Evolutionary conservation across 92 coral and sea anemone genomes (phyloP).

Genomic region (Siderastrea siderea): DNA sequence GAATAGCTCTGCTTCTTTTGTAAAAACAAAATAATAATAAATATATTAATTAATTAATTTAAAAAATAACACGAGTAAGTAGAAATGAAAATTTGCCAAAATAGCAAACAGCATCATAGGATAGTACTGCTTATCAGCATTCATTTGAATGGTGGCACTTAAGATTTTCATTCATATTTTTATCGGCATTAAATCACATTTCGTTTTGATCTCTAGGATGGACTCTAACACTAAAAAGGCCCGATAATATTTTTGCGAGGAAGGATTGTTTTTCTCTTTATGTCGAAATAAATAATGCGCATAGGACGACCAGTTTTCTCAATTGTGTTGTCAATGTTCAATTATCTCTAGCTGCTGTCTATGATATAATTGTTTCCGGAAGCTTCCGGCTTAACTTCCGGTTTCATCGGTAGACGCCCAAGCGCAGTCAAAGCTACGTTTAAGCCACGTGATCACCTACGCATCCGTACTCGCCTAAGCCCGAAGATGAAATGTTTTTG

Average conservation of each 20-base stretch:
- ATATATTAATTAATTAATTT: no score
- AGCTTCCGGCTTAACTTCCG: conserved; percentile 32
- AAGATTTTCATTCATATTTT: background rate
- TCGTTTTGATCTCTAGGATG: background rate
- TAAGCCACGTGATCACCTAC: conserved; percentile 55
- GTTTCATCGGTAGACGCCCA: conserved; percentile 33
- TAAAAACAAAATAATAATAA: no score
- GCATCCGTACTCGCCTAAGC: conserved; percentile 53
- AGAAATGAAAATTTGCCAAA: background rate
- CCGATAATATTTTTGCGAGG: background rate
- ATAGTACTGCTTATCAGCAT: background rate
- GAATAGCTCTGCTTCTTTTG: no score
- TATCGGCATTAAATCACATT: no score
- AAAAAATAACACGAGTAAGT: no score
- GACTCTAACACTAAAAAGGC: no score
- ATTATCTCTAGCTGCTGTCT: background rate
- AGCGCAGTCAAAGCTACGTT: background rate
- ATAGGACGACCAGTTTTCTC: background rate
- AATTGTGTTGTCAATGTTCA: background rate
- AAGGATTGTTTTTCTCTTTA: background rate
- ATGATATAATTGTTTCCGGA: conserved; percentile 33
- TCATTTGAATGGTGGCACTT: background rate
- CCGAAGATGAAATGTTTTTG: conserved; percentile 1
- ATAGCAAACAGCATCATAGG: background rate
- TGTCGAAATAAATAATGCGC: background rate